Evolutionary conservation across 2,113 vertebrate species (phyloP).

Genomic region (Tragelaphus strepsiceros): DNA sequence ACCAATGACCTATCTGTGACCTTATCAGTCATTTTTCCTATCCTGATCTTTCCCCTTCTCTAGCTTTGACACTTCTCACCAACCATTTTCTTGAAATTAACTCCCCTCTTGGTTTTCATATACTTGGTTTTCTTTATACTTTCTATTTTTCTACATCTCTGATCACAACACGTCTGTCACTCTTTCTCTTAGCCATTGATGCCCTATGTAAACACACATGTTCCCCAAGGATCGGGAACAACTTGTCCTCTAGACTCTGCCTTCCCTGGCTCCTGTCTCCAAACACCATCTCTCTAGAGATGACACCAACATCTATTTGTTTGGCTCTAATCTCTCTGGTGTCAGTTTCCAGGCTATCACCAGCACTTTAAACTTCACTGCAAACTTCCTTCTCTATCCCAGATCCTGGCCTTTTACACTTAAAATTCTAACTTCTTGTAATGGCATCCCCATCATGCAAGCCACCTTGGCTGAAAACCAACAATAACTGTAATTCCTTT

Average conservation of each 20-base stretch:
- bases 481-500: not conserved
- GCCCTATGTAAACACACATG: not conserved
- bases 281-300: not conserved
- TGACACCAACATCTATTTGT: not conserved
- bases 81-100: not conserved
- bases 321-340: not conserved
- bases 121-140: not conserved
- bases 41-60: not conserved
- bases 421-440: constrained; percentile 14
- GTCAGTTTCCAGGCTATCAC: not conserved
- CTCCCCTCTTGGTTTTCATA: not conserved
- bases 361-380: not conserved
- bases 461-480: not conserved
- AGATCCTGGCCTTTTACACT: not conserved
- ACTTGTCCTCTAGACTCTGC: not conserved
- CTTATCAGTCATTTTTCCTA: not conserved
- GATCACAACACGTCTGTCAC: not conserved
- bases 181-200: not conserved
- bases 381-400: not conserved
- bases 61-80: not conserved
- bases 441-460: not conserved
- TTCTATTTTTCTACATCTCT: not conserved
- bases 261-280: not conserved
- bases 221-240: not conserved
- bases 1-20: not conserved